Base-by-base conservation (phyloP, 2,113 vertebrate genomes). In the Antechinus stuartii region DNA sequence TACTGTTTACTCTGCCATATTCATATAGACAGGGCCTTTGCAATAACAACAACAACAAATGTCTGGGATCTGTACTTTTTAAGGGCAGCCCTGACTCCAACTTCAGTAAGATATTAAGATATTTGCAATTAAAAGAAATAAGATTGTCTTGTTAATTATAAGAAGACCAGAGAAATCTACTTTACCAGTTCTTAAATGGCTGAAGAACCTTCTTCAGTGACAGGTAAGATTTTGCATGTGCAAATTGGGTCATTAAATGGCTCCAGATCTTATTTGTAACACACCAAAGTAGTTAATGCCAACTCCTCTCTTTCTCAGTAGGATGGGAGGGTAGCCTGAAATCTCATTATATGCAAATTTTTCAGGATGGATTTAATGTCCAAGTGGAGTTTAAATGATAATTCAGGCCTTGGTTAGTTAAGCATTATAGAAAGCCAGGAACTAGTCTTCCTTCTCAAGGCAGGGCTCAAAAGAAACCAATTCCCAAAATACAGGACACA, bases 401-500 rank as follows among this genome's bases (percentile, higher is more conserved):
- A 50, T 95, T 92, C 76, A 16, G 7, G 93, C n/a, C 54, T 95
- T 92, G 49, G 24, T 93, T 92, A 93, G 11, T 35, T 23, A 23
- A 94, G 47, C 8, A 53, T 68, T 90, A n/a, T 22, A 68, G 16
- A 54, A 2, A 91, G 52, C 6, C 52, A 94, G 94, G 94, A 92
- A 54, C 91, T 55, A 94, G 92, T 89, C 76, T 94, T 76, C 47
- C 30, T 92, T 94, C 30, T 95, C 47, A 94, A 91, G 53, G 52
- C 23, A 55, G 54, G 3, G n/a, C 55, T 96, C 46, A 47, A 10
- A n/a, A 47, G 46, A 95, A 93, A 27, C 35, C 49, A 91, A 12
- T 92, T 92, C 89, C 47, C 46, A 91, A 89, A 76, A 53, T 10
- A n/a, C 14, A 93, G 8, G 68, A 53, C 56, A 89, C 25, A 54